A percentile compares a stretch with the other conserved stretches of the same genome.
Conservation (phyloP, 2,113 vertebrate species). For the Sturnira hondurensis region DNA sequence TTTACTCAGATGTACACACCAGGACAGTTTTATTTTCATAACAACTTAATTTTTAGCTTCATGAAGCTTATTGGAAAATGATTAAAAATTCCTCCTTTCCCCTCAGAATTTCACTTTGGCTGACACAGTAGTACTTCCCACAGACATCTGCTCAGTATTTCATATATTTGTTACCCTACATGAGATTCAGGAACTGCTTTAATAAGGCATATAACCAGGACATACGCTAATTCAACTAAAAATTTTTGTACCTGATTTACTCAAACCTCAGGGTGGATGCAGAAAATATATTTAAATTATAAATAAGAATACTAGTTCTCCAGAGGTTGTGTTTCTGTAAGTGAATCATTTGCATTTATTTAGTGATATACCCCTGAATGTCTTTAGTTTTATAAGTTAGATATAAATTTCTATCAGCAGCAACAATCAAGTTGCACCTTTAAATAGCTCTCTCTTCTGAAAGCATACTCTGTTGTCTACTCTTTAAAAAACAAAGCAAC, state of each 20-base stretch:
- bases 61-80: background rate
- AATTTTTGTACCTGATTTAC: background rate
- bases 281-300: conserved; percentile 20
- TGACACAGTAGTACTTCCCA: background rate
- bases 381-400: background rate
- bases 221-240: conserved; percentile 20
- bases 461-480: background rate
- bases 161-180: background rate
- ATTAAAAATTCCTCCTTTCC: background rate
- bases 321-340: background rate
- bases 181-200: background rate
- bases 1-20: background rate
- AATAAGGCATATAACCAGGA: background rate
- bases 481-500: background rate
- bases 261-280: background rate
- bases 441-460: background rate
- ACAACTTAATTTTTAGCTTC: background rate
- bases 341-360: conserved; percentile 25
- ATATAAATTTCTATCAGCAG: background rate
- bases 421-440: background rate
- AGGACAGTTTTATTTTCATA: background rate
- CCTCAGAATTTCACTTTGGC: background rate
- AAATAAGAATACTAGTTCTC: background rate
- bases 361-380: background rate
- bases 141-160: background rate